These are phyloP conservation scores for Hyphantria cunea DNA, from an alignment of 1,140 invertebrate species.

Conservation along the genomic window DNA sequence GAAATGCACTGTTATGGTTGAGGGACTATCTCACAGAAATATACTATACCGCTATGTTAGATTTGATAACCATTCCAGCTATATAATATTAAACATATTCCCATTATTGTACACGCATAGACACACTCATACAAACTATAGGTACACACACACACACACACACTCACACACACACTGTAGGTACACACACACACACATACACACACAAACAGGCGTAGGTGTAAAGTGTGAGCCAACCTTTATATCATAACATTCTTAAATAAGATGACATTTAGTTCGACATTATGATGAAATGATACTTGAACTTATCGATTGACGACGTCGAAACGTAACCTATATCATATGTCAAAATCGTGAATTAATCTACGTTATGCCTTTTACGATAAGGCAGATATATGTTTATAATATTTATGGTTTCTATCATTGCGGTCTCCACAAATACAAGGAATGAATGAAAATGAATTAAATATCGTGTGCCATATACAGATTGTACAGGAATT, in stretches of 20 bases:
- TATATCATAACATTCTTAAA: constrained; percentile 1
- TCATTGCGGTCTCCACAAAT: background rate
- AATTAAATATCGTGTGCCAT: background rate
- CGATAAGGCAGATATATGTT: constrained; percentile 8
- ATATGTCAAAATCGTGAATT: constrained; percentile 26
- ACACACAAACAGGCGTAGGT: too few species aligned
- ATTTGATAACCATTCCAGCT: too few species aligned
- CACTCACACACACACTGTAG: too few species aligned
- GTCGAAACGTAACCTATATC: constrained; percentile 21
- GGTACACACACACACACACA: too few species aligned
- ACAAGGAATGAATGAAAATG: background rate
- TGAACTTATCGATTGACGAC: constrained; percentile 21
- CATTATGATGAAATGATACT: constrained; percentile 28
- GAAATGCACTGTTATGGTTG: too few species aligned
- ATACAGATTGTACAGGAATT: background rate
- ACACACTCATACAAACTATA: too few species aligned
- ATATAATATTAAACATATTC: too few species aligned
- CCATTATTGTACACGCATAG: too few species aligned
- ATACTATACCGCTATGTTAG: too few species aligned
- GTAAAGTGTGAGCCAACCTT: background rate
- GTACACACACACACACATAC: too few species aligned
- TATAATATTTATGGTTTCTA: constrained; percentile 14
- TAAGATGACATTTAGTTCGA: constrained; percentile 23
- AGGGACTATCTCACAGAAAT: too few species aligned
- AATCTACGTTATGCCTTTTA: constrained; percentile 14